Percentiles rank a stretch among this genome's conserved stretches.
Evolutionary conservation across 2,797 vertebrate species (phyloP).

Genomic region (Peromyscus eremicus): DNA sequence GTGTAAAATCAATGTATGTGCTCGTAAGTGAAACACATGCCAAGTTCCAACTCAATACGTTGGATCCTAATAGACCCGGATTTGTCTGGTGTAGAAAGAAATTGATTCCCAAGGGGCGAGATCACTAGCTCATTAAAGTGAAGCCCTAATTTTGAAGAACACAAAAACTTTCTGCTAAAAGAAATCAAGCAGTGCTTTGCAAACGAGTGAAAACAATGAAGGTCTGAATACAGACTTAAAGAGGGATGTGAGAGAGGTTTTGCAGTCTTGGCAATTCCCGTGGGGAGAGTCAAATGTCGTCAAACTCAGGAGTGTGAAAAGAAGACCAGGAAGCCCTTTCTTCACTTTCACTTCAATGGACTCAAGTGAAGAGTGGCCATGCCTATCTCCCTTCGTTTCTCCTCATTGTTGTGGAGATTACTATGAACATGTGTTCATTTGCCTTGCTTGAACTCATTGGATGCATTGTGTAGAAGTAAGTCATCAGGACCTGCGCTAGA

Average conservation of each 20-base stretch:
- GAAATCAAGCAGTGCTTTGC: not conserved
- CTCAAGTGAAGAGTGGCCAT: constrained; percentile 68
- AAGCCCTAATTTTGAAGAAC: constrained; percentile 75
- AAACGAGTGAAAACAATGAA: constrained; percentile 39
- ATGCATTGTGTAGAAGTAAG: constrained; percentile 70
- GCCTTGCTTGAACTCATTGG: constrained; percentile 73
- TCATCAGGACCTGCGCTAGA: constrained; percentile 79
- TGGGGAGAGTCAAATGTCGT: constrained; percentile 70
- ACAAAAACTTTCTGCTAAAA: constrained; percentile 49
- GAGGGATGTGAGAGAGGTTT: constrained; percentile 83
- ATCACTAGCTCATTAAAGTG: constrained; percentile 82
- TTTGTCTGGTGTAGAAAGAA: constrained; percentile 78
- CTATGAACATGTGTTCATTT: constrained; percentile 73
- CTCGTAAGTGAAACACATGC: constrained; percentile 88
- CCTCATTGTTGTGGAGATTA: constrained; percentile 69
- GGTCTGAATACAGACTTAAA: constrained; percentile 54
- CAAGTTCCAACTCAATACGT: constrained; percentile 86
- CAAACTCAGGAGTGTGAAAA: constrained; percentile 78
- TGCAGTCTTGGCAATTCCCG: constrained; percentile 50
- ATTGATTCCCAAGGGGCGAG: constrained; percentile 84
- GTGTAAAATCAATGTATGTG: constrained; percentile 90
- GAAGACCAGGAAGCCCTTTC: constrained; percentile 70
- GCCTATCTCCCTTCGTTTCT: constrained; percentile 69
- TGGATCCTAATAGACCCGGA: constrained; percentile 85
- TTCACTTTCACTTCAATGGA: constrained; percentile 76